phyloP scores from a whole-genome alignment of 2,888 invertebrate species.

The Harpalus rubripes region DNA sequence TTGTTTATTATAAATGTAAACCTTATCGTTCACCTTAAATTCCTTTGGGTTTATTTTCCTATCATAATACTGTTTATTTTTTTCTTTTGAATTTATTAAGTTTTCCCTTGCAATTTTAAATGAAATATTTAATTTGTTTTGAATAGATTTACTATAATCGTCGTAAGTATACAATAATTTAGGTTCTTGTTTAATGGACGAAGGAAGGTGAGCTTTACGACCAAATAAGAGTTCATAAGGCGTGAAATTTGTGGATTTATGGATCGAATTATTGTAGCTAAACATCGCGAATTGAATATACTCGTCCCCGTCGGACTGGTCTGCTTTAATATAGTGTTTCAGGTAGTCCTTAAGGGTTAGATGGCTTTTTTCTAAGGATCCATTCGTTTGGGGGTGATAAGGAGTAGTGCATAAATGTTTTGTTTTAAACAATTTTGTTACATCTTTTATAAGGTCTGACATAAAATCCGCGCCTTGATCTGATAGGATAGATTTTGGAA shows the following conservation, averaged over 20 bases:
- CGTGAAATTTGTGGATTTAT: conserved; percentile 71
- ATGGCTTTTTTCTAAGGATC: conserved; percentile 73
- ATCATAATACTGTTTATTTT: conserved; percentile 70
- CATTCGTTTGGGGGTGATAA: conserved; percentile 72
- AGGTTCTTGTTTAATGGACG: conserved; percentile 69
- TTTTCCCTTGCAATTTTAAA: conserved; percentile 70
- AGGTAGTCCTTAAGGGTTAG: conserved; percentile 72
- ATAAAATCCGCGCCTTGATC: conserved; percentile 39
- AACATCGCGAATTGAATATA: conserved; percentile 72
- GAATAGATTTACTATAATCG: conserved; percentile 69
- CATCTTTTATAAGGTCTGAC: background rate
- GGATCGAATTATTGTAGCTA: conserved; percentile 71
- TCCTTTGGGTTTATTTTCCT: conserved; percentile 65
- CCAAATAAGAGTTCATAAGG: conserved; percentile 72
- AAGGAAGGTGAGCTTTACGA: conserved; percentile 67
- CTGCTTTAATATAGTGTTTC: conserved; percentile 71
- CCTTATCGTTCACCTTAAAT: conserved; percentile 69
- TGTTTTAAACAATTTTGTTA: background rate
- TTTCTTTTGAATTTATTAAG: conserved; percentile 69
- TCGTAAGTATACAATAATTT: conserved; percentile 71
- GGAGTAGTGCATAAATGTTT: conserved; percentile 55
- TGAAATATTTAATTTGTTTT: conserved; percentile 69
- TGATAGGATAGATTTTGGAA: background rate
- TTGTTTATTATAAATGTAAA: conserved; percentile 67
- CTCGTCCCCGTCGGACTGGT: conserved; percentile 72